Base-by-base conservation (phyloP, 2,113 vertebrate species). In the Tympanuchus pallidicinctus region DNA sequence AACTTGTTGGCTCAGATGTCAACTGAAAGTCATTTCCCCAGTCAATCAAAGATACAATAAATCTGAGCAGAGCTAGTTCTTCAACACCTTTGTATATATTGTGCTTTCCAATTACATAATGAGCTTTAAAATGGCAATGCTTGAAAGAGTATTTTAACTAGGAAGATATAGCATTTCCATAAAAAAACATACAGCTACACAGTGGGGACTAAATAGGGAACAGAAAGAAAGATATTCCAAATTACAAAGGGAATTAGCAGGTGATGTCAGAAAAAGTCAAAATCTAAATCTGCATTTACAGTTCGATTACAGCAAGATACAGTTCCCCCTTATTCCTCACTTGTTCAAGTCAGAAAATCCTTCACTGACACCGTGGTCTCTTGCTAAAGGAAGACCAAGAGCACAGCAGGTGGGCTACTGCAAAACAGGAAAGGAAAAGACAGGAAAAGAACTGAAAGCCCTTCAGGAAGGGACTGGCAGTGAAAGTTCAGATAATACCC, bases 1-100 rank as follows among this genome's bases (percentile, higher is more conserved):
- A 98, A 98, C 98, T 98, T 98, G 97, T 98, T 98, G 98, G 97
- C 97, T 98, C 92, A 97, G 98, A 98, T 98, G 97, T 98, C 98
- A 98, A 97, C 96, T 98, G 98, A 98, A 98, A 98, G 98, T 98
- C 98, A 97, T 98, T 98, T 98, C 97, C 97, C 91, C 96, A 98
- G 98, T 98, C 98, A 98, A 97, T 98, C 97, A 98, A 97, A 97
- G 94, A 92, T 95, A 97, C 73, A 45, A 97, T 97, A 98, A 97
- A 98, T 97, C 96, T 96, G 87, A 97, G 83, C 80, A 96, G 78
- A 97, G 90, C 94, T 97, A 97, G 92, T 94, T 96, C 91, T 96
- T 96, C 90, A 95, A 94, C 92, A 93, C 67, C 95, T 95, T 95
- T 78, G 20, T 94, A 48, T 95, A 65, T 67, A 95, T 71, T 61